Percentiles rank a stretch among this genome's conserved stretches.
phyloP scores from a whole-genome alignment of 1,140 invertebrate genomes.

The Drosophila rufa region DNA sequence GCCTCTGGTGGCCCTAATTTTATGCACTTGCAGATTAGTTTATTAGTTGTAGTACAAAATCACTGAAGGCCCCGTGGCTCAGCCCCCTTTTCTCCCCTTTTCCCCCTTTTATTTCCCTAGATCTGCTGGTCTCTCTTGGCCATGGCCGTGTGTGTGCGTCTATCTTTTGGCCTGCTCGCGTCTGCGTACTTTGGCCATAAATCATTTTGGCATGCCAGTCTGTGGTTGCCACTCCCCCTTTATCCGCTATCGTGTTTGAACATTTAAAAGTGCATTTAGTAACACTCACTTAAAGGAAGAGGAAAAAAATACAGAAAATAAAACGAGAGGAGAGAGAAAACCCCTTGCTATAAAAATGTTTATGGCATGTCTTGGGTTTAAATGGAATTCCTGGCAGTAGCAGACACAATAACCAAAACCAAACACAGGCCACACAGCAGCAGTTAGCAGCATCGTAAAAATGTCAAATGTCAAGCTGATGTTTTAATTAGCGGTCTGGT shows the following conservation, averaged over 20 bases:
- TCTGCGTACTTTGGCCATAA: constrained; percentile 82
- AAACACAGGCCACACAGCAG: constrained; percentile 69
- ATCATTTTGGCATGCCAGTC: constrained; percentile 82
- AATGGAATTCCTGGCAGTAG: constrained; percentile 75
- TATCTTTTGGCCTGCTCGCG: constrained; percentile 47
- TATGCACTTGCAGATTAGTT: constrained; percentile 84
- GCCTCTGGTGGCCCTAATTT: constrained; percentile 80
- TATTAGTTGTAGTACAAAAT: constrained; percentile 83
- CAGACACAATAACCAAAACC: constrained; percentile 39
- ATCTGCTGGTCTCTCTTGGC: constrained; percentile 43
- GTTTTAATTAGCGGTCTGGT: constrained; percentile 82
- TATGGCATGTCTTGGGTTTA: constrained; percentile 78
- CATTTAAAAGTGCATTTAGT: constrained; percentile 85
- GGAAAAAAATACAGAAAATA: constrained; percentile 17
- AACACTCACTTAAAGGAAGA: constrained; percentile 80
- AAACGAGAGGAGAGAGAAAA: constrained; percentile 23
- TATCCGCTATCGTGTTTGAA: constrained; percentile 73
- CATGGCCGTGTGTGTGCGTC: constrained; percentile 56
- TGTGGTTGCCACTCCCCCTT: constrained; percentile 51
- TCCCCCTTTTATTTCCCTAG: constrained; percentile 5
- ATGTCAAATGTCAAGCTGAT: constrained; percentile 84
- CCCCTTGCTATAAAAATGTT: constrained; percentile 80
- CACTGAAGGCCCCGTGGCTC: constrained; percentile 54
- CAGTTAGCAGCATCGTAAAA: constrained; percentile 83
- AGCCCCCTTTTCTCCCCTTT: background rate